These are phyloP conservation scores for Cathartes aura DNA, from an alignment of 2,113 vertebrate species.

Conservation along the genomic window DNA sequence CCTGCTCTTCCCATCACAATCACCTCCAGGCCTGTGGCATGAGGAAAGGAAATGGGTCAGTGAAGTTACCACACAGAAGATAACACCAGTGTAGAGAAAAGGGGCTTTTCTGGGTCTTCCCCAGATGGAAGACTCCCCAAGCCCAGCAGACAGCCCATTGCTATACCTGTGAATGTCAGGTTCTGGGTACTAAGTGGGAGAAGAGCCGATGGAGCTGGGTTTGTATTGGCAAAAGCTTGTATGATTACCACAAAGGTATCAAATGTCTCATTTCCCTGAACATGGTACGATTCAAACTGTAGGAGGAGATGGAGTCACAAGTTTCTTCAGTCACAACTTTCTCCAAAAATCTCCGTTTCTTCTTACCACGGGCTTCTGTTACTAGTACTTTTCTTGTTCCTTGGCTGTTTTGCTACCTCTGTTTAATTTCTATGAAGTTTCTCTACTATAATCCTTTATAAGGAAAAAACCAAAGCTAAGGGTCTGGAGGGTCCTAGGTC, in stretches of 20 bases:
- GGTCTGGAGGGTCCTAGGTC: not conserved
- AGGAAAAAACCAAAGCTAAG: not conserved
- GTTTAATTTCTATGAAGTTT: not conserved
- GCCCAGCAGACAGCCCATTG: not conserved
- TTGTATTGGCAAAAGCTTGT: not conserved
- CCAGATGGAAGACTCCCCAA: not conserved
- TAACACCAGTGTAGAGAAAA: not conserved
- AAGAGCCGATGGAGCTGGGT: not conserved
- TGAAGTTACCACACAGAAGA: not conserved
- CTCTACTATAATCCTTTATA: not conserved
- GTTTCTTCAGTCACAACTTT: not conserved
- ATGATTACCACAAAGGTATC: not conserved
- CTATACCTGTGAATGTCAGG: not conserved
- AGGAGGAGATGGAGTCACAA: not conserved
- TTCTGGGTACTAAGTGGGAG: not conserved
- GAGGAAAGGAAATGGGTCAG: not conserved
- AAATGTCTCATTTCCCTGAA: not conserved
- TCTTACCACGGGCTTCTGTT: not conserved
- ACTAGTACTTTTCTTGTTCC: not conserved
- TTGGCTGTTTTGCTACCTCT: not conserved
- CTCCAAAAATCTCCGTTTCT: not conserved
- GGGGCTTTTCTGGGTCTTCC: not conserved
- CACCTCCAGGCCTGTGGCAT: not conserved
- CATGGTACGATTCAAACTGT: fast-evolving
- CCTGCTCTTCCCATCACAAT: not conserved